Evolutionary conservation across 2,888 invertebrate species (phyloP).

Genomic region (Fragum fragum): DNA sequence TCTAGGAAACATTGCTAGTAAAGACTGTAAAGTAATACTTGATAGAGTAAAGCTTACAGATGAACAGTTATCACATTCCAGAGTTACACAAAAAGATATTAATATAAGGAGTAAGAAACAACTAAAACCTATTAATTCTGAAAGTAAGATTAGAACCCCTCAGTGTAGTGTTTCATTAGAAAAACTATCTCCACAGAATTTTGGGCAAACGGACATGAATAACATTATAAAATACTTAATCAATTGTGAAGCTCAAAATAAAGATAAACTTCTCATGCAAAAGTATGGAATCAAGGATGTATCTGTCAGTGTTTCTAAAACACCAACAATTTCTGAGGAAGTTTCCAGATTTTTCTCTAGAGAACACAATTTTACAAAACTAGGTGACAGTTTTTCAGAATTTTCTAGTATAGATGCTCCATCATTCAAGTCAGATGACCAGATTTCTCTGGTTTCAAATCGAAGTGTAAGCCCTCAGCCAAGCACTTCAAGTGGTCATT

Average conservation of each 20-base stretch:
- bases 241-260: neutral
- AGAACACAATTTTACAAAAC: neutral
- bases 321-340: neutral
- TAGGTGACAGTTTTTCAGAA: neutral
- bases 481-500: conserved; percentile 16
- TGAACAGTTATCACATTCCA: neutral
- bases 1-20: neutral
- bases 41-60: neutral
- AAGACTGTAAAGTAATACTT: neutral
- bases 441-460: conserved; percentile 4
- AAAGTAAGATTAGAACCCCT: neutral
- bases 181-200: neutral
- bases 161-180: neutral
- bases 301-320: conserved; percentile 3
- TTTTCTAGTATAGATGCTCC: neutral
- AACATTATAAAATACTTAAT: neutral
- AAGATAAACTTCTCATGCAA: conserved; percentile 1
- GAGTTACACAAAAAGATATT: neutral
- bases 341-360: neutral
- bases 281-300: conserved; percentile 22
- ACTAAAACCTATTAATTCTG: neutral
- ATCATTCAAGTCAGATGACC: neutral
- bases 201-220: neutral
- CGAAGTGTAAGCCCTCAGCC: conserved; percentile 28
- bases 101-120: neutral